Percentiles rank a stretch among this genome's conserved stretches.
phyloP scores from a whole-genome alignment of 30 jellyfish, hydroid and myxozoan species.

The Aurelia aurita complex sp. Pacific region DNA sequence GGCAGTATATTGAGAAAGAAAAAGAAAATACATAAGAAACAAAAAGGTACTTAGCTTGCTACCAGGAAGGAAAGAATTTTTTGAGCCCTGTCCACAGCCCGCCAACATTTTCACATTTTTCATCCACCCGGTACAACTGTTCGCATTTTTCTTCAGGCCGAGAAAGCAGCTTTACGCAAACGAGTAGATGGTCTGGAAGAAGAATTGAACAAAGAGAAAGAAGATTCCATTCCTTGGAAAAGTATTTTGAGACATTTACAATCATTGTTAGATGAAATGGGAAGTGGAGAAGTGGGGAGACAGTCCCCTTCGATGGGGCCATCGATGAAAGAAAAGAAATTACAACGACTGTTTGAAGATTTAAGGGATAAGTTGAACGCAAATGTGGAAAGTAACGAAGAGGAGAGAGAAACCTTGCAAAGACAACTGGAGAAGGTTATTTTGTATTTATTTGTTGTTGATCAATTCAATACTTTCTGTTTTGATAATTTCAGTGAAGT shows the following conservation, averaged over 20 bases:
- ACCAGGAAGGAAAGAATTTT: no score
- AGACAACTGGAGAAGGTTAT: conserved; percentile 25
- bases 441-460: background rate
- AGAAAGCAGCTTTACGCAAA: conserved; percentile 14
- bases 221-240: conserved; percentile 56
- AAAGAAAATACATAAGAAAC: no score
- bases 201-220: conserved; percentile 32
- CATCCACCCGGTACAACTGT: background rate
- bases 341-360: conserved; percentile 49
- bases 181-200: conserved; percentile 29
- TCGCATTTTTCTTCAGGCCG: conserved; percentile 23
- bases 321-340: conserved; percentile 17
- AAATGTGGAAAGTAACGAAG: conserved; percentile 13
- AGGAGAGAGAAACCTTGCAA: conserved; percentile 29
- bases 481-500: no score
- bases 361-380: conserved; percentile 26
- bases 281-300: conserved; percentile 23
- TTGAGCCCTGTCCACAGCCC: no score
- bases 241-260: conserved; percentile 8
- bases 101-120: no score
- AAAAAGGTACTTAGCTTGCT: no score
- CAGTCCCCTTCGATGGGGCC: conserved; percentile 23
- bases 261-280: conserved; percentile 22
- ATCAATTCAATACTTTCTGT: background rate
- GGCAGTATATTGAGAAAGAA: no score